phyloP scores from a whole-genome alignment of 2,888 invertebrate species.

The Mimachlamys varia region DNA sequence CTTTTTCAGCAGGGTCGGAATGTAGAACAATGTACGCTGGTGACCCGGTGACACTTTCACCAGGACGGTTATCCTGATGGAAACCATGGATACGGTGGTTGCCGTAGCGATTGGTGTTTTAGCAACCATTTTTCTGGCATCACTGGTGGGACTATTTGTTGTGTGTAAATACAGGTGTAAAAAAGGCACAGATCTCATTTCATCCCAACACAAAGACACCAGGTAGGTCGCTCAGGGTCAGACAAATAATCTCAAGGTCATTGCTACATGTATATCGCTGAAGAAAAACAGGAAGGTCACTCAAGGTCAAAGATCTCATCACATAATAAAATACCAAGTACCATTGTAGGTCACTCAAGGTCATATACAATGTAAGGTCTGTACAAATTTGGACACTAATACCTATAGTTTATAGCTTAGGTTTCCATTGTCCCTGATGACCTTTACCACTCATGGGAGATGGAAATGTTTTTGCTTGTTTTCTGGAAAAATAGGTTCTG shows the following conservation, averaged over 20 bases:
- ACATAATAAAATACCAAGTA: constrained; percentile 72
- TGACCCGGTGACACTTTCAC: constrained; percentile 11
- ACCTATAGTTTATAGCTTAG: no score
- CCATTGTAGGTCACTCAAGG: constrained; percentile 56
- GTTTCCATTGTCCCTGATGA: no score
- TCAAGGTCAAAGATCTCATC: constrained; percentile 71
- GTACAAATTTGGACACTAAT: neutral
- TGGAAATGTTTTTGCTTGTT: no score
- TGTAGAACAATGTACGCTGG: neutral
- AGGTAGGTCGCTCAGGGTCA: constrained; percentile 62
- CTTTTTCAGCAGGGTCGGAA: neutral
- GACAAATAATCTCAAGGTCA: neutral
- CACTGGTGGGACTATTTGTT: constrained; percentile 86
- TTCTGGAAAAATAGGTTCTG: no score
- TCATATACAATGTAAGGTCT: no score
- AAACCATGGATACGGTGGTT: constrained; percentile 86
- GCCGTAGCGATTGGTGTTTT: constrained; percentile 87
- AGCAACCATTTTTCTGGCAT: constrained; percentile 87
- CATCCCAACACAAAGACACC: constrained; percentile 70
- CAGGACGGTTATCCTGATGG: constrained; percentile 20
- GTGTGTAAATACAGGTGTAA: constrained; percentile 85
- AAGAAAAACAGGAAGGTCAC: neutral
- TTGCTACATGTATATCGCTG: no score
- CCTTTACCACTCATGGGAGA: no score
- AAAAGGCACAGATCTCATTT: constrained; percentile 73